A percentile compares a stretch with the other conserved stretches of the same genome.
Conservation (phyloP, 2,888 invertebrate genomes). For the Brachypterus glaber region DNA sequence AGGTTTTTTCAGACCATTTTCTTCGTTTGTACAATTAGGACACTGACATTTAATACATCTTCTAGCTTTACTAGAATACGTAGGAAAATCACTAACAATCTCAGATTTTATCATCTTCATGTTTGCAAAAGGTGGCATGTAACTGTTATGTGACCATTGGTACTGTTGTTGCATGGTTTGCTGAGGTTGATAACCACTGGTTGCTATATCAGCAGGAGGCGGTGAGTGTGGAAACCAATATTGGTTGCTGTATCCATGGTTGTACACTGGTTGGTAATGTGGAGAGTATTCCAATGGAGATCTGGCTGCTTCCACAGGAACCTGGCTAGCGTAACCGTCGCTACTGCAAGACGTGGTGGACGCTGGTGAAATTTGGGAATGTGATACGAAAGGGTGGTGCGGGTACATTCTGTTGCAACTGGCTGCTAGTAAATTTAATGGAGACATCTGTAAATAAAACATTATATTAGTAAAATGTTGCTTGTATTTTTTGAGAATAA, state of each 20-base stretch:
- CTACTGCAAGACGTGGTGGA: slow-evolving; percentile 36
- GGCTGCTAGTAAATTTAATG: slow-evolving; percentile 35
- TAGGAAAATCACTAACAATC: slow-evolving; percentile 31
- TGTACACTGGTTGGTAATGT: slow-evolving; percentile 33
- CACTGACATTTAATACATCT: slow-evolving; percentile 69
- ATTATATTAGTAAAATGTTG: background rate
- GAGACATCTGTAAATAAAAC: slow-evolving; percentile 34
- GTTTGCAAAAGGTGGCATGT: slow-evolving; percentile 35
- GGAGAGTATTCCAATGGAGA: slow-evolving; percentile 36
- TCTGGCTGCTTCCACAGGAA: slow-evolving; percentile 32
- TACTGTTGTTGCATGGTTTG: slow-evolving; percentile 39
- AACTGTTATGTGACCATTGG: slow-evolving; percentile 42
- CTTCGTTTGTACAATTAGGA: slow-evolving; percentile 73
- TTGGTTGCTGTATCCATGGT: slow-evolving; percentile 31
- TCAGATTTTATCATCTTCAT: slow-evolving; percentile 40
- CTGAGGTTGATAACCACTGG: slow-evolving; percentile 41
- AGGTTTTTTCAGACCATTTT: slow-evolving; percentile 67
- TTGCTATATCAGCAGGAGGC: slow-evolving; percentile 35
- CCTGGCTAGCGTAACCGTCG: slow-evolving; percentile 34
- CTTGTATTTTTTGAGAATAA: background rate
- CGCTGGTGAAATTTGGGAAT: slow-evolving; percentile 33
- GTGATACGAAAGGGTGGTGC: slow-evolving; percentile 27
- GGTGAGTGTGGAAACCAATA: slow-evolving; percentile 40
- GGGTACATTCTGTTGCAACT: slow-evolving; percentile 35
- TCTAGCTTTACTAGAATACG: slow-evolving; percentile 46